Base-by-base conservation (phyloP, 2,888 invertebrate species). In the Pristionchus japonicus region DNA sequence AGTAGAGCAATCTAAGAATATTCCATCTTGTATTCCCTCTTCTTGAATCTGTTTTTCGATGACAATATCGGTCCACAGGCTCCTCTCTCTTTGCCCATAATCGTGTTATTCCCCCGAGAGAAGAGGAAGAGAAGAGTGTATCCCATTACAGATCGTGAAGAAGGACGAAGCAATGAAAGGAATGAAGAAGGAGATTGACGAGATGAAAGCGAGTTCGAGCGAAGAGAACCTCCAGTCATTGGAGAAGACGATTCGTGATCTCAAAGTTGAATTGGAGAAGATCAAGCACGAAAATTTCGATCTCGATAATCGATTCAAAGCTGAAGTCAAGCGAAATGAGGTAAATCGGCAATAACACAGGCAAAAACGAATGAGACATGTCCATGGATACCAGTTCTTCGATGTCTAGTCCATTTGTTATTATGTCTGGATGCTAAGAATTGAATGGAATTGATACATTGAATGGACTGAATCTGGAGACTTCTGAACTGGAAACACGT, bases 301-400 rank as follows among this genome's bases (percentile, higher is more conserved):
- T 74, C 70, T 90, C 37, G 91, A 92, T 87, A 92, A 92, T 91
- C 89, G 91, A 34, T 84, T 91, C 85, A 92, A 92, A 88, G 90
- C 91, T 49, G 89, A 89, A 43, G 91, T 92, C 88, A 91, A 91
- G 70, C 83, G 91, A 34, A 89, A 88, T 7, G 92, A 92, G 82
- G 92, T 91, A 52, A 52, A 88, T 0, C 3, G 17, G 6, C 23
- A 6, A 43, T 1, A 23, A 67, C 15, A 67, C 31, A 17, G 13
- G 34, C 31, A 34, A 67, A 67, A 31, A 31, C 3, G 31, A 4
- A 13, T 1, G 67, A 31, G 31, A 34, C 34, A 34, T 13, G 34
- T 67, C 77, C 40, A 40, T 37, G 17, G 43, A 43, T 20, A 77
- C 27, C n/a, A n/a, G 17, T 67, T 67, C 67, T 31, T 34, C 23